These are phyloP conservation scores for Pemphigus obesinymphae DNA, from an alignment of 1,140 invertebrate species.

Conservation along the genomic window DNA sequence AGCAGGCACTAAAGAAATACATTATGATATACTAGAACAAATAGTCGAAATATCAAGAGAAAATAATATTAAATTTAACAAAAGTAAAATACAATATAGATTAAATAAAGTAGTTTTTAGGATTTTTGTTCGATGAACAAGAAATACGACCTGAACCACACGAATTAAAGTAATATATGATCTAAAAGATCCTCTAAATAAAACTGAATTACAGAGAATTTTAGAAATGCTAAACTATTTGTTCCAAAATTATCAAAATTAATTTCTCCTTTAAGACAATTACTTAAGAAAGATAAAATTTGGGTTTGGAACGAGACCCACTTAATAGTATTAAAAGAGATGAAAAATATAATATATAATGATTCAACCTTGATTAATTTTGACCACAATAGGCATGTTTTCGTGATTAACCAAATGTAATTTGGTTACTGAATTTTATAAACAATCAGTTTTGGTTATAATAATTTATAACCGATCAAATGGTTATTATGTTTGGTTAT, in stretches of 20 bases:
- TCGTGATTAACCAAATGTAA: too few relatives aligned
- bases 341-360: conserved; percentile 10
- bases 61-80: conserved; percentile 51
- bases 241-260: conserved; percentile 51
- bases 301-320: conserved; percentile 23
- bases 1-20: conserved; percentile 37
- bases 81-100: conserved; percentile 50
- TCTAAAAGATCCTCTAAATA: conserved; percentile 48
- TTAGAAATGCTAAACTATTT: conserved; percentile 51
- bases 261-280: conserved; percentile 45
- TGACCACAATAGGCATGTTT: too few relatives aligned
- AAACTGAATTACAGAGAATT: conserved; percentile 49
- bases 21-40: conserved; percentile 13
- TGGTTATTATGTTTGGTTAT: too few relatives aligned
- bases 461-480: too few relatives aligned
- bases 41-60: conserved; percentile 44
- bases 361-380: conserved; percentile 40
- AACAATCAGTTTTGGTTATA: too few relatives aligned
- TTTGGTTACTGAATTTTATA: too few relatives aligned
- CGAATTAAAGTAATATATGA: conserved; percentile 51
- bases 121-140: conserved; percentile 47
- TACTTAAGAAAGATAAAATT: conserved; percentile 42
- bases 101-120: conserved; percentile 50
- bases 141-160: conserved; percentile 50
- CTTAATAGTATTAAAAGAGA: not conserved